Evolutionary conservation across 2,888 invertebrate species (phyloP).

Genomic region (Synergus japonicus): DNA sequence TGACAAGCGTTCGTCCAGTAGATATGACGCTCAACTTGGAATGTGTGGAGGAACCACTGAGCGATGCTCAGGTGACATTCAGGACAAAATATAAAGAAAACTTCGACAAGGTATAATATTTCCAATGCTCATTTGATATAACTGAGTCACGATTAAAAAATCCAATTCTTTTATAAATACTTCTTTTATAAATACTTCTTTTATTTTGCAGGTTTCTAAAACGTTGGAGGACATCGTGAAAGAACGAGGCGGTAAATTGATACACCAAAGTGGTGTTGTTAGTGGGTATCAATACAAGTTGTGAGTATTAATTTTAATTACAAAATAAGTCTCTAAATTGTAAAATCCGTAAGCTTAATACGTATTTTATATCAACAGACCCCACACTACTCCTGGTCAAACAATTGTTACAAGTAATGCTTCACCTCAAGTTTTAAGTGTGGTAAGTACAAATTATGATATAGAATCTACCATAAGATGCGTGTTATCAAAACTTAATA

Average conservation of each 20-base stretch:
- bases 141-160: neutral
- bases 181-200: neutral
- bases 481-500: neutral
- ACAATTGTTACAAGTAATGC: conserved; percentile 59
- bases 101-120: conserved; percentile 65
- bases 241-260: conserved; percentile 71
- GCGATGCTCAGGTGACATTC: conserved; percentile 73
- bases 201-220: conserved; percentile 62
- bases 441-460: conserved; percentile 61
- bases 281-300: conserved; percentile 72
- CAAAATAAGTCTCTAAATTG: neutral
- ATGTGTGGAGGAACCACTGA: conserved; percentile 78
- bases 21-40: conserved; percentile 76
- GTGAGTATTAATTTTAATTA: conserved; percentile 60
- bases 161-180: neutral
- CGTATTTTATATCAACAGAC: conserved; percentile 51
- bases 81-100: conserved; percentile 71
- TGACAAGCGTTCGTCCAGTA: conserved; percentile 63
- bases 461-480: neutral
- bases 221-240: conserved; percentile 72
- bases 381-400: conserved; percentile 57
- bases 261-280: conserved; percentile 69
- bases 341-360: neutral
- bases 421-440: conserved; percentile 63
- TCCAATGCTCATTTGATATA: neutral